phyloP scores from a whole-genome alignment of 2,888 invertebrate genomes.

The Limenitis arthemis region DNA sequence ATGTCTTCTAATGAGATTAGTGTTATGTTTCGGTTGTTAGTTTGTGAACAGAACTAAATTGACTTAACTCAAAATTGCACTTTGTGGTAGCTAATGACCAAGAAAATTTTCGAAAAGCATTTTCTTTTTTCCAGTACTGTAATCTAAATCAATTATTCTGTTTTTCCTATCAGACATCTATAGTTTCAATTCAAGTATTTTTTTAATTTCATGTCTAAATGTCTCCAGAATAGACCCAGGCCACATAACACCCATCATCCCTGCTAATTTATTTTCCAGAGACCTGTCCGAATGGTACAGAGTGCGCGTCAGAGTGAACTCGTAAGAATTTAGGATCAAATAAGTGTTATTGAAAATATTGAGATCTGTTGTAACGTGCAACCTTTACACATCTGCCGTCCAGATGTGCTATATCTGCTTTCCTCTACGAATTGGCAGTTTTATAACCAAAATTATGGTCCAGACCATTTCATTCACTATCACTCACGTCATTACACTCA shows the following conservation, averaged over 20 bases:
- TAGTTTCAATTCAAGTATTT: too few species aligned
- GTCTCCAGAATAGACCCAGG: conserved; percentile 21
- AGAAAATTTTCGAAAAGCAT: too few species aligned
- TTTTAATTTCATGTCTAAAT: conserved; percentile 1
- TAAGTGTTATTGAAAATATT: conserved; percentile 64
- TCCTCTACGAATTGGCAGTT: conserved; percentile 63
- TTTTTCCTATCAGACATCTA: too few species aligned
- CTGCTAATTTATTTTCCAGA: conserved; percentile 71
- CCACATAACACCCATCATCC: conserved; percentile 54
- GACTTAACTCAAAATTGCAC: too few species aligned
- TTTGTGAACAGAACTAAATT: conserved; percentile 12
- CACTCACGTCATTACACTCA: conserved; percentile 17
- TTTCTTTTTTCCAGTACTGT: too few species aligned
- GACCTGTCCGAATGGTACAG: conserved; percentile 85
- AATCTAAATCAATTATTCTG: too few species aligned
- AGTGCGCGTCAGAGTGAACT: conserved; percentile 88
- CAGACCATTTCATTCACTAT: conserved; percentile 13
- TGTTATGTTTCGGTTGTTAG: conserved; percentile 18
- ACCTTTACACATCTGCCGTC: conserved; percentile 67
- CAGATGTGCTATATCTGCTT: conserved; percentile 66
- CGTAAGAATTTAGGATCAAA: conserved; percentile 78
- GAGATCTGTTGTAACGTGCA: conserved; percentile 65
- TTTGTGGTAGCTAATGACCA: too few species aligned
- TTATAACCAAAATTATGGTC: conserved; percentile 27
- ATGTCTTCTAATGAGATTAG: conserved; percentile 5